phyloP scores from a whole-genome alignment of 1,140 invertebrate species.

The Delia radicum region DNA sequence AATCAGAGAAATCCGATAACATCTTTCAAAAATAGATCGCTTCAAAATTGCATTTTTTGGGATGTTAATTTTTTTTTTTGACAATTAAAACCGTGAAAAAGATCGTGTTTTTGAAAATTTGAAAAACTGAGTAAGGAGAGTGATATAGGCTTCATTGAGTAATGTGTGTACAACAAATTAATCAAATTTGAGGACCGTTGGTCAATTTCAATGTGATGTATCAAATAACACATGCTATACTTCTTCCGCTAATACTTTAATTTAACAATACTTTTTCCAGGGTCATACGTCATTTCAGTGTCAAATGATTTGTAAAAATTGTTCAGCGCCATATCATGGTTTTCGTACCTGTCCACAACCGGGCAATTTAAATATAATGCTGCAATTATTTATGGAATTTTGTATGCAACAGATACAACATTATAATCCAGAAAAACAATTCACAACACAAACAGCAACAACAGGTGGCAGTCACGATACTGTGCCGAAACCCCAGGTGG shows the following conservation, averaged over 20 bases:
- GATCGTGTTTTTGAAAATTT: too few relatives aligned
- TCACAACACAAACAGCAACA: slow-evolving; percentile 3
- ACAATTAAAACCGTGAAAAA: too few relatives aligned
- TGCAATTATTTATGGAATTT: slow-evolving; percentile 47
- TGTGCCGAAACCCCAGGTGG: not conserved
- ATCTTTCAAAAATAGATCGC: too few relatives aligned
- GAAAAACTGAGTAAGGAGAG: too few relatives aligned
- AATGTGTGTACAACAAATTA: not conserved
- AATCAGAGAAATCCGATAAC: too few relatives aligned
- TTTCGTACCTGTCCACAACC: slow-evolving; percentile 44
- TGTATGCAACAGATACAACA: slow-evolving; percentile 43
- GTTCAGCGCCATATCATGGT: slow-evolving; percentile 41
- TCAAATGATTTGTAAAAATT: slow-evolving; percentile 50
- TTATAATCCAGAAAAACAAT: slow-evolving; percentile 37
- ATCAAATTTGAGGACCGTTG: too few relatives aligned
- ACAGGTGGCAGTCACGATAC: not conserved
- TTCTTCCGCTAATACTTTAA: too few relatives aligned
- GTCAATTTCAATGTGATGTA: too few relatives aligned
- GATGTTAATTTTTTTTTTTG: too few relatives aligned
- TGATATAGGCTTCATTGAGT: not conserved
- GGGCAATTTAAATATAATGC: slow-evolving; percentile 40
- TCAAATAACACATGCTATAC: too few relatives aligned
- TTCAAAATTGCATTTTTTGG: too few relatives aligned
- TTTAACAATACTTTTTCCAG: slow-evolving; percentile 33
- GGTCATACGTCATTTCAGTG: slow-evolving; percentile 48